These are phyloP conservation scores for Troglohyphantes excavatus DNA, from an alignment of 2,888 invertebrate species.

Conservation along the genomic window DNA sequence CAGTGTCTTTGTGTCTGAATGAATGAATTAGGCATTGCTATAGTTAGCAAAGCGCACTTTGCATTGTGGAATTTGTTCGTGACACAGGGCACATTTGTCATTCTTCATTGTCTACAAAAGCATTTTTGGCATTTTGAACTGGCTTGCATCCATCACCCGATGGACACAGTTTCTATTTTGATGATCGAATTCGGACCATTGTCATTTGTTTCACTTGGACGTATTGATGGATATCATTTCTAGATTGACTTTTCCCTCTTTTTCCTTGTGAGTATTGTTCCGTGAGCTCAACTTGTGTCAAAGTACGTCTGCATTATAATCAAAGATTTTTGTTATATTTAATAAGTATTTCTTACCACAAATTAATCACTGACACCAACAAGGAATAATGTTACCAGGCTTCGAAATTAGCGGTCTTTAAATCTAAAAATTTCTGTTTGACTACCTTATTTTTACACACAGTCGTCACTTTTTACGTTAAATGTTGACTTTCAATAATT, in stretches of 20 bases:
- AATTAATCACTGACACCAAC: no score
- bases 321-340: no score
- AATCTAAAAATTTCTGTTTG: no score
- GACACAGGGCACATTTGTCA: conserved; percentile 7
- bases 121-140: conserved; percentile 14
- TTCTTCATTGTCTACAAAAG: conserved; percentile 22
- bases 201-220: background rate
- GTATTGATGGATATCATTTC: conserved; percentile 26
- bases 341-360: no score
- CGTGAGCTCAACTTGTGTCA: no score
- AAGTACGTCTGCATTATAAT: no score
- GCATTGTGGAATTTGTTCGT: background rate
- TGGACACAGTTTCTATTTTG: conserved; percentile 22
- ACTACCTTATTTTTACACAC: no score
- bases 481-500: no score
- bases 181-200: background rate
- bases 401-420: no score
- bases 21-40: background rate
- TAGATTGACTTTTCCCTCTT: background rate
- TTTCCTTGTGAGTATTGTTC: no score
- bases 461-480: no score
- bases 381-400: no score
- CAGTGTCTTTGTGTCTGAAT: conserved; percentile 5
- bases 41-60: background rate
- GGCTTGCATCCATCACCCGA: background rate